Conservation (phyloP, 2,113 vertebrate genomes). For the Xiphophorus couchianus region DNA sequence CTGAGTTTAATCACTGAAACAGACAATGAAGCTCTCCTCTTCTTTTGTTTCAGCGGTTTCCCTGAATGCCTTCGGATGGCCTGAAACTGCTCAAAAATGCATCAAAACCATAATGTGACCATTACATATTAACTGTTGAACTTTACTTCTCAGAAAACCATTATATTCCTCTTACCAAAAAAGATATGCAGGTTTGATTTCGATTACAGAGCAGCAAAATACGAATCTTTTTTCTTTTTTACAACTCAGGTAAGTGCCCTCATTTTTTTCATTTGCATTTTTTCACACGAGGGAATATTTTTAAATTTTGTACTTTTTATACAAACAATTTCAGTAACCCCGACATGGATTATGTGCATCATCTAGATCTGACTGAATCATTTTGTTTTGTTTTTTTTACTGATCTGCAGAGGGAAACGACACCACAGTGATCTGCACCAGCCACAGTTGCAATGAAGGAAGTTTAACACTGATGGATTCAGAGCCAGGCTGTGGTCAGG, state of each 20-base stretch:
- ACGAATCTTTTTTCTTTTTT: conserved; percentile 39
- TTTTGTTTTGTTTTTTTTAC: conserved; percentile 50
- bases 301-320: conserved; percentile 24
- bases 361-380: conserved; percentile 63
- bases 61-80: conserved; percentile 74
- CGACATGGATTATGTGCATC: conserved; percentile 61
- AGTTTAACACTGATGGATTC: conserved; percentile 73
- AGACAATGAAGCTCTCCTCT: conserved; percentile 70
- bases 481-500: conserved; percentile 56
- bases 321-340: conserved; percentile 67
- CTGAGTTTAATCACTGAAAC: conserved; percentile 81
- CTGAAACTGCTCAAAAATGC: conserved; percentile 60
- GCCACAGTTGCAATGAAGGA: conserved; percentile 74
- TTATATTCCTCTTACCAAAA: conserved; percentile 41
- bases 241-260: conserved; percentile 43
- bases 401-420: conserved; percentile 69
- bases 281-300: conserved; percentile 41
- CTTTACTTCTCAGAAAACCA: conserved; percentile 37
- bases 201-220: conserved; percentile 64
- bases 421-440: conserved; percentile 60
- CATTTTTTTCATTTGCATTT: conserved; percentile 6
- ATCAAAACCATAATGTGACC: conserved; percentile 48
- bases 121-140: conserved; percentile 52
- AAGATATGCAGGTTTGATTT: conserved; percentile 68
- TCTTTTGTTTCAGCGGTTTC: conserved; percentile 74